Evolutionary conservation across 2,888 invertebrate genomes (phyloP), one percentile per base, ranked within the genome.

Genomic region (Hemicrepidius hirtus): DNA sequence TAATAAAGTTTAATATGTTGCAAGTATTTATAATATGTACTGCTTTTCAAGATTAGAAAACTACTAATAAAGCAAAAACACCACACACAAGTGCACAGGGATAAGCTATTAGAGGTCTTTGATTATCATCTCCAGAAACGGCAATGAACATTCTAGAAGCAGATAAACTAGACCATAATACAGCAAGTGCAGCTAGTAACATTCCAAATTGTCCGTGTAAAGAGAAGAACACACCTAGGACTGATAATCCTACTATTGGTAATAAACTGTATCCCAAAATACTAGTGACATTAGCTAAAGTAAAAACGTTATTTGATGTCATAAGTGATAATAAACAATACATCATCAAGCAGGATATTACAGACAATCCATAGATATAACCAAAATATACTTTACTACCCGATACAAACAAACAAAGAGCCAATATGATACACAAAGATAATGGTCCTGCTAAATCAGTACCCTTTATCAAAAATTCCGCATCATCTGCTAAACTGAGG

Each of bases 361-460:
- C 91, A 12, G 97, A 97, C 69, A 98, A 91, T 1, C 97, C 97
- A 87, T 98, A 98, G 73, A 98, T 96, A 88, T 96, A 97, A 64
- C 97, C 96, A 87, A 97, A 97, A 79, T 96, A 94, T 32, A 95
- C 92, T 85, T 94, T 94, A 64, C 94, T 94, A 0, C 93, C 94
- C 64, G 93, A 90, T 12, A 94, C 84, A 76, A 94, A 91, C 20
- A 94, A 84, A 80, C 91, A 92, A 5, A 90, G 88, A 9, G 92
- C 92, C 63, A 93, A 84, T 21, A 91, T 87, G 75, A 98, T 87
- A 85, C 97, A 97, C 87, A 97, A 97, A 21, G 94, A 94, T 68
- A 97, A 90, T 0, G 98, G 98, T 0, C 98, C 98, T 16, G 97
- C 97, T 78, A 98, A 89, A 86, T 98, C 98, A 7, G 96, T 94